Evolutionary conservation across 53 echinoderm and acorn worm genomes (phyloP).

Genomic region (Mesocentrotus franciscanus): DNA sequence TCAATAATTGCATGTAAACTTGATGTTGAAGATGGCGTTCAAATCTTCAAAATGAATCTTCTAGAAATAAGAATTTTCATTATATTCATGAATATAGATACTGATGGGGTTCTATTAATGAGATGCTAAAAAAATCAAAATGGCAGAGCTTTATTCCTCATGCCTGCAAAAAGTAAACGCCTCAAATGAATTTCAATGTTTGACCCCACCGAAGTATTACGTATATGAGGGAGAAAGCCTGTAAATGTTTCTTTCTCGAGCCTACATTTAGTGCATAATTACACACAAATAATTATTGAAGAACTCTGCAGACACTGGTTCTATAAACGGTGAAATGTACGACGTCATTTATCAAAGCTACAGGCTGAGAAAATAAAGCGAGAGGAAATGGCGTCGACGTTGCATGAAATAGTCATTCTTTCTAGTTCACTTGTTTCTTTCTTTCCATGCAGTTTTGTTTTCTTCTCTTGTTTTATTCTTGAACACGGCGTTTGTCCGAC

Average conservation of each 20-base stretch:
- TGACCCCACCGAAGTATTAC: background rate
- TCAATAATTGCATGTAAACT: background rate
- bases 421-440: slow-evolving; percentile 45
- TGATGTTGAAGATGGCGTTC: too few relatives aligned
- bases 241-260: background rate
- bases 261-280: slow-evolving; percentile 16
- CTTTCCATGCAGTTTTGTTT: slow-evolving; percentile 37
- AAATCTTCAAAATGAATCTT: background rate
- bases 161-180: background rate
- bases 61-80: background rate
- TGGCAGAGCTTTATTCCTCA: background rate
- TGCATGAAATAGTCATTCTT: slow-evolving; percentile 49
- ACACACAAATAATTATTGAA: background rate
- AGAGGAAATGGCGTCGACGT: slow-evolving; percentile 48
- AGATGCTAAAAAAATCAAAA: background rate
- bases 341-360: background rate
- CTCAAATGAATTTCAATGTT: background rate
- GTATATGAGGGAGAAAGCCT: too few relatives aligned
- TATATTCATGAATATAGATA: background rate
- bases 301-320: background rate
- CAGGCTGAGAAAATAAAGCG: background rate
- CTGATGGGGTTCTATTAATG: background rate
- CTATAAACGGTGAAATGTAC: background rate
- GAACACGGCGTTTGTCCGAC: slow-evolving; percentile 34
- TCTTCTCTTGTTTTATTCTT: slow-evolving; percentile 9